Conservation (phyloP, 2,113 vertebrate genomes). For the Antidorcas marsupialis region DNA sequence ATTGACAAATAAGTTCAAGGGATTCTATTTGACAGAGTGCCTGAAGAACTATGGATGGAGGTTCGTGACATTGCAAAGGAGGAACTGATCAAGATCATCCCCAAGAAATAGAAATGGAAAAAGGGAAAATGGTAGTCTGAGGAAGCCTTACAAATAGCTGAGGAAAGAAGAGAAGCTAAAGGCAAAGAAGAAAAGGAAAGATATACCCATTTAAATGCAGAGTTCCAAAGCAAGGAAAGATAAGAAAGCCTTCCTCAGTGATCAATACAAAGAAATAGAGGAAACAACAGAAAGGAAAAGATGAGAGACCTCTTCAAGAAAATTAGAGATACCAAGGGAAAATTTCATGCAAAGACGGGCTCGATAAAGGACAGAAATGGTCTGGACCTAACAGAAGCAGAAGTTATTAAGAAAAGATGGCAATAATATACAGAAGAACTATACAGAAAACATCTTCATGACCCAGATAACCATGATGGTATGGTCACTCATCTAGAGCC, state of each 20-base stretch:
- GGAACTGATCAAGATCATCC: not conserved
- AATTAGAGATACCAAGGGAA: not conserved
- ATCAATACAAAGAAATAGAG: not conserved
- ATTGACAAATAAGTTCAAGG: not conserved
- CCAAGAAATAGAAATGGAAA: not conserved
- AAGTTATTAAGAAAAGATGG: not conserved
- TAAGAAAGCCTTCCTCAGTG: not conserved
- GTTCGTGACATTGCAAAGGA: not conserved
- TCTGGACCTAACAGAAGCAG: not conserved
- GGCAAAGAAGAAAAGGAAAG: not conserved
- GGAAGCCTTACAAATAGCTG: not conserved
- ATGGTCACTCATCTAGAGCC: not conserved
- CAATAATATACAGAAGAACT: not conserved
- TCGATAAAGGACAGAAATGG: not conserved
- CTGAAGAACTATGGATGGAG: not conserved
- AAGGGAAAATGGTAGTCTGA: not conserved
- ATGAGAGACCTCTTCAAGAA: not conserved
- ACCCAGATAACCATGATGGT: not conserved
- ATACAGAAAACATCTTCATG: not conserved
- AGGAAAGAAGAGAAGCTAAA: not conserved
- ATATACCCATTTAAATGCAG: not conserved
- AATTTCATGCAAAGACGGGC: not conserved
- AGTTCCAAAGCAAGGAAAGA: not conserved
- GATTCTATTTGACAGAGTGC: not conserved
- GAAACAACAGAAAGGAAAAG: not conserved